Conservation (phyloP, 2,113 vertebrate species). For the Thomomys bottae region DNA sequence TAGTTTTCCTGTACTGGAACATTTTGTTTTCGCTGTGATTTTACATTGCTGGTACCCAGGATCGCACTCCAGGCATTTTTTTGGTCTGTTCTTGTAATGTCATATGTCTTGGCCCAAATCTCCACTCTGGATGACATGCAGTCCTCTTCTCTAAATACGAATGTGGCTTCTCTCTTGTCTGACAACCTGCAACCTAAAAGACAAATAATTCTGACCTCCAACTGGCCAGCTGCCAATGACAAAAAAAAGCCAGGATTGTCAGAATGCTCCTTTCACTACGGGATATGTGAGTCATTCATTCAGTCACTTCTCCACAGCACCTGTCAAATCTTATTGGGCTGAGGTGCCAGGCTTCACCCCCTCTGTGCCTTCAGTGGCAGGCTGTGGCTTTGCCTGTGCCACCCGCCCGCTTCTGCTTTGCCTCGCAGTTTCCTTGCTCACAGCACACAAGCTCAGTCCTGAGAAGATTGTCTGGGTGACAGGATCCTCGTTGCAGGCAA, state of each 20-base stretch:
- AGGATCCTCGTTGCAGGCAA: not conserved
- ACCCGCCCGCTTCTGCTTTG: fast-evolving
- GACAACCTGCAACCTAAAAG: not conserved
- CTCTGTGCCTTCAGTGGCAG: too few relatives aligned
- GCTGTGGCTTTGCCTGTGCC: too few relatives aligned
- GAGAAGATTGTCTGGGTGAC: too few relatives aligned
- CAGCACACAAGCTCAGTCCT: fast-evolving
- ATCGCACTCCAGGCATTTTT: not conserved
- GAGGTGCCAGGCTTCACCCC: fast-evolving
- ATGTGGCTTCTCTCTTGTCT: not conserved
- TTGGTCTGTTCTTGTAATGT: not conserved
- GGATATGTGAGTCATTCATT: not conserved
- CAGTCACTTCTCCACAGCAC: not conserved
- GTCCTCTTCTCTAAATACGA: not conserved
- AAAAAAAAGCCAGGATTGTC: not conserved
- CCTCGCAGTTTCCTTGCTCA: not conserved
- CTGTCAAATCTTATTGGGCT: not conserved
- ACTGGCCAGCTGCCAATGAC: not conserved
- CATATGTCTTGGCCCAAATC: too few relatives aligned
- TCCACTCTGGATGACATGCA: too few relatives aligned
- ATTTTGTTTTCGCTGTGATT: not conserved
- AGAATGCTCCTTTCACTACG: too few relatives aligned
- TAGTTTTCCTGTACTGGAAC: not conserved
- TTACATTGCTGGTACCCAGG: not conserved
- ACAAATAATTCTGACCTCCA: not conserved